Evolutionary conservation across 2,113 vertebrate species (phyloP).

Genomic region (Aplodontia rufa): DNA sequence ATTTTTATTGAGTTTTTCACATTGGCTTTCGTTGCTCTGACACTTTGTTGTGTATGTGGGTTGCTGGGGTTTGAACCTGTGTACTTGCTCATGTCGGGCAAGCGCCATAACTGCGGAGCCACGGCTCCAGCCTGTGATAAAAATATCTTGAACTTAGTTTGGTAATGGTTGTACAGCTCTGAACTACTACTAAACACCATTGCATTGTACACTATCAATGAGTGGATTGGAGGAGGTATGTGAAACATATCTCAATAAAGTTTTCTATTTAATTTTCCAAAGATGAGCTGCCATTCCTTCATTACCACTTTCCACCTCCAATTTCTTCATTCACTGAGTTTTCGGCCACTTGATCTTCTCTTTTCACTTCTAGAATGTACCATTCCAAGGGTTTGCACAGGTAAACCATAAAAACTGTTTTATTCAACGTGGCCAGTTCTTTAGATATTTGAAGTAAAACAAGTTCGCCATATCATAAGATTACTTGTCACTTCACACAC

Average conservation of each 20-base stretch:
- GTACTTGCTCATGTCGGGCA: too few relatives aligned
- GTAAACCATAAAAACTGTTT: neutral
- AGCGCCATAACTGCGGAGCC: too few relatives aligned
- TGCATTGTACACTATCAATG: neutral
- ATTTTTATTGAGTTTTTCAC: too few relatives aligned
- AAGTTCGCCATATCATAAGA: neutral
- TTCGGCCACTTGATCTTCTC: too few relatives aligned
- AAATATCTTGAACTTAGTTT: constrained; percentile 19
- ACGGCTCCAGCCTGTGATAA: too few relatives aligned
- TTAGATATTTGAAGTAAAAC: neutral
- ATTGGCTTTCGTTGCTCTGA: too few relatives aligned
- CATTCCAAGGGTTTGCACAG: too few relatives aligned
- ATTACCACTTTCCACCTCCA: neutral
- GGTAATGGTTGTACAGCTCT: neutral
- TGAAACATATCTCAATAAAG: neutral
- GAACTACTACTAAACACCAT: neutral
- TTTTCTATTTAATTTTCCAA: neutral
- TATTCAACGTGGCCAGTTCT: neutral
- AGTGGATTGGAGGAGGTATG: neutral
- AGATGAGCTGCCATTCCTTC: neutral
- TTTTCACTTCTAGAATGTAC: too few relatives aligned
- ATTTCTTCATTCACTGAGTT: too few relatives aligned
- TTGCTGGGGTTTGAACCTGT: too few relatives aligned
- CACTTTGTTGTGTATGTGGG: too few relatives aligned
- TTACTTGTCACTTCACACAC: neutral